Conservation (phyloP, 2,888 invertebrate species). For the Melanophora roralis region DNA sequence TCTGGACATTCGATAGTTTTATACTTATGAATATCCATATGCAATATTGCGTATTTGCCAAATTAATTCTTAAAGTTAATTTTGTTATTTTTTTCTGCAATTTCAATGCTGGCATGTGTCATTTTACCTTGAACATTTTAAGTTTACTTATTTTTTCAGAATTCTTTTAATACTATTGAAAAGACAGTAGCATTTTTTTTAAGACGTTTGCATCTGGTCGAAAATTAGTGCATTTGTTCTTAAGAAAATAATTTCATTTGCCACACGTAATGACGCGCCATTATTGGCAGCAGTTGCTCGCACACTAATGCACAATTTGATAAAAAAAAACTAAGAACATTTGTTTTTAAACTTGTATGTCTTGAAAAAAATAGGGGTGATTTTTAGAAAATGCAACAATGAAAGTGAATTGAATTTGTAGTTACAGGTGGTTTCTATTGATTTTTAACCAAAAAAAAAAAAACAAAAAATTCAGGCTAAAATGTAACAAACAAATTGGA, state of each 20-base stretch:
- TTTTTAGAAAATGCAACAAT: constrained; percentile 29
- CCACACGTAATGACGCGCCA: constrained; percentile 57
- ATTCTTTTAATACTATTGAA: constrained; percentile 31
- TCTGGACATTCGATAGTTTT: constrained; percentile 2
- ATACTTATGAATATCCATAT: not conserved
- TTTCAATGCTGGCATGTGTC: constrained; percentile 61
- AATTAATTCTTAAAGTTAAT: constrained; percentile 37
- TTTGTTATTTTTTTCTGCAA: constrained; percentile 4
- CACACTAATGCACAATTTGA: not conserved
- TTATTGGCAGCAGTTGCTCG: constrained; percentile 52
- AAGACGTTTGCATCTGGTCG: constrained; percentile 56
- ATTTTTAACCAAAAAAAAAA: too few species aligned
- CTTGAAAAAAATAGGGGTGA: constrained; percentile 54
- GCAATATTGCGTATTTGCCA: constrained; percentile 28
- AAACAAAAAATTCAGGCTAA: not conserved
- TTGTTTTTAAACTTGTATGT: not conserved
- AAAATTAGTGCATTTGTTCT: constrained; percentile 49
- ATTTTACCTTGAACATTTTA: constrained; percentile 42
- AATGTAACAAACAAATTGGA: too few species aligned
- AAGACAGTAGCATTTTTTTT: constrained; percentile 54
- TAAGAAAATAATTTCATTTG: constrained; percentile 27
- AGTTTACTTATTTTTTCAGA: constrained; percentile 16
- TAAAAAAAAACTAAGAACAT: not conserved
- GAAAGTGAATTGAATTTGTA: constrained; percentile 53
- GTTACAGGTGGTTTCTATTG: constrained; percentile 44